phyloP scores from a whole-genome alignment of 2,888 invertebrate genomes.

The Lucinisca nassula region DNA sequence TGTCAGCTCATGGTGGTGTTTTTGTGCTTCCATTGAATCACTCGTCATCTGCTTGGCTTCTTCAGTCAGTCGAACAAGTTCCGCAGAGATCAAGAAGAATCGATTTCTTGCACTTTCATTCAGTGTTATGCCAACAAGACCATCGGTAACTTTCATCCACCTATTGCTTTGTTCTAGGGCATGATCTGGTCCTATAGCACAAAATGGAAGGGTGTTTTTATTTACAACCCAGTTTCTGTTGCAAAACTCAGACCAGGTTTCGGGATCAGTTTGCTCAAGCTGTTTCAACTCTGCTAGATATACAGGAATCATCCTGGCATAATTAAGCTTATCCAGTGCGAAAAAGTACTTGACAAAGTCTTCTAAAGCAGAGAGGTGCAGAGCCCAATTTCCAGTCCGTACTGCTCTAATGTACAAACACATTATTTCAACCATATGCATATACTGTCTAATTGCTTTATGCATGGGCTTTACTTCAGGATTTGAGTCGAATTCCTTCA shows the following conservation, averaged over 20 bases:
- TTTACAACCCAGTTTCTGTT: conserved; percentile 26
- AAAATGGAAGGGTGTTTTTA: conserved; percentile 13
- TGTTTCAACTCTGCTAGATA: conserved; percentile 14
- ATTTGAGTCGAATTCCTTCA: no score
- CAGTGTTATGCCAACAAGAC: neutral
- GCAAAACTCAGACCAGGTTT: neutral
- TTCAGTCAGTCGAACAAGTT: neutral
- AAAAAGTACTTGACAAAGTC: conserved; percentile 27
- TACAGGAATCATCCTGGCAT: conserved; percentile 22
- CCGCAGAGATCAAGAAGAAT: neutral
- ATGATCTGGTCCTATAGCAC: conserved; percentile 26
- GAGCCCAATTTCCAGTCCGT: no score
- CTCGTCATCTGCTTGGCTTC: neutral
- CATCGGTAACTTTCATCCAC: conserved; percentile 27
- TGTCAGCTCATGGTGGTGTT: neutral
- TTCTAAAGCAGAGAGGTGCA: no score
- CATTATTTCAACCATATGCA: no score
- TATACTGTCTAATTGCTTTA: no score
- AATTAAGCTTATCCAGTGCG: conserved; percentile 8
- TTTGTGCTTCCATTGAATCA: neutral
- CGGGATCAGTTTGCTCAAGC: neutral
- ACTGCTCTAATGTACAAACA: no score
- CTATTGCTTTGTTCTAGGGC: conserved; percentile 26
- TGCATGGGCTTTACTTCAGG: no score
- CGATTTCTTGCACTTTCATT: neutral